These are phyloP conservation scores for Etia nguti DNA, from an alignment of 2,113 vertebrate species.

Conservation along the genomic window DNA sequence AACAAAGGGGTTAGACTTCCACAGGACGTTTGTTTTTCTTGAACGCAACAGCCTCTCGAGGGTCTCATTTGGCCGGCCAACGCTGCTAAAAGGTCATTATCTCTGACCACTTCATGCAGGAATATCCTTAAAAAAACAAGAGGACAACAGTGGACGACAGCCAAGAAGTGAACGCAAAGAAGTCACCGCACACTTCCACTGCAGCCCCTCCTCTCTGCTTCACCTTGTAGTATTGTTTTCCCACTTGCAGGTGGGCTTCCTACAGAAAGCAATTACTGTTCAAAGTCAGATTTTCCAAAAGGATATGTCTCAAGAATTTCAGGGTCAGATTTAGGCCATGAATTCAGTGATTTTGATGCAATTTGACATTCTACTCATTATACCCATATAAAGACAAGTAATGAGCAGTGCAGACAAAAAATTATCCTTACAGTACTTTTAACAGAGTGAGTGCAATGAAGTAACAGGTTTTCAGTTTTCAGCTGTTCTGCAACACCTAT, in stretches of 20 bases:
- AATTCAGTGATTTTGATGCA: neutral
- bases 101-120: conserved; percentile 38
- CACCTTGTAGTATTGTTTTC: conserved; percentile 66
- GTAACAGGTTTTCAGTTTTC: neutral
- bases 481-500: neutral
- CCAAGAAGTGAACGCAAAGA: conserved; percentile 55
- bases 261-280: conserved; percentile 32
- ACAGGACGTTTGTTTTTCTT: conserved; percentile 41
- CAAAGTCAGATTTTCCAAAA: conserved; percentile 60
- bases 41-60: conserved; percentile 37
- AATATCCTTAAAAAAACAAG: conserved; percentile 59
- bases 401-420: neutral
- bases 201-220: conserved; percentile 35
- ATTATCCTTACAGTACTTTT: neutral
- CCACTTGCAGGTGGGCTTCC: conserved; percentile 63
- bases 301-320: conserved; percentile 51
- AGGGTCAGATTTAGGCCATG: conserved; percentile 35
- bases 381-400: neutral
- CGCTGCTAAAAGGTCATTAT: conserved; percentile 50
- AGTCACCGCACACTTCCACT: conserved; percentile 23
- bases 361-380: neutral
- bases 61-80: conserved; percentile 55
- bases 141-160: conserved; percentile 67
- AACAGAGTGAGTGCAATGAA: neutral
- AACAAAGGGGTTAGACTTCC: conserved; percentile 44